Percentiles rank a stretch among this genome's conserved stretches.
phyloP scores from a whole-genome alignment of 2,113 vertebrate genomes.

The Ceuthmochares aereus region DNA sequence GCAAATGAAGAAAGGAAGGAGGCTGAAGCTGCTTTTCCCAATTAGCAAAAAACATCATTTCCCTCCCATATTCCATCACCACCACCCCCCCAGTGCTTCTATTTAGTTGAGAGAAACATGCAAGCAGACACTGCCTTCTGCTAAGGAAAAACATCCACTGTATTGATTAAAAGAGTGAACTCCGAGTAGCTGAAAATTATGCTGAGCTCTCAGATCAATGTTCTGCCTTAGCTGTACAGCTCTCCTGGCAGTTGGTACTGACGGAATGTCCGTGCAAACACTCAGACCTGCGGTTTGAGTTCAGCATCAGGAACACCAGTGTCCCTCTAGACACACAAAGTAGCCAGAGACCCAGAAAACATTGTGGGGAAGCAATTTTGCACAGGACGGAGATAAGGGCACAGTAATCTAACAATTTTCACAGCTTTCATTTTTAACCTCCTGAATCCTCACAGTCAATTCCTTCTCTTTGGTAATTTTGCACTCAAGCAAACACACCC shows the following conservation, averaged over 20 bases:
- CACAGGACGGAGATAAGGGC: not conserved
- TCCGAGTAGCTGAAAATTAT: not conserved
- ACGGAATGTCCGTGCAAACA: not conserved
- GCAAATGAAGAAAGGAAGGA: not conserved
- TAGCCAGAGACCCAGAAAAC: not conserved
- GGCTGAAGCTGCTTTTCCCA: not conserved
- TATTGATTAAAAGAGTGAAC: not conserved
- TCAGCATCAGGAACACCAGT: not conserved
- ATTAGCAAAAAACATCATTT: not conserved
- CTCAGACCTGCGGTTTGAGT: rapidly evolving
- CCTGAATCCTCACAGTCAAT: not conserved
- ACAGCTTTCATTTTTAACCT: not conserved
- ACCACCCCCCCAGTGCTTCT: rapidly evolving
- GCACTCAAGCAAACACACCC: rapidly evolving
- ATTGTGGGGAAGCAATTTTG: not conserved
- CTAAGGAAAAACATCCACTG: not conserved
- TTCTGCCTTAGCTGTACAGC: not conserved
- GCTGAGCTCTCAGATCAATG: not conserved
- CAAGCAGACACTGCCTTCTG: not conserved
- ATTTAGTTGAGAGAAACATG: not conserved
- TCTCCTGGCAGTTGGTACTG: not conserved
- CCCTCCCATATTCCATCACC: not conserved
- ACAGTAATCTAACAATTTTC: not conserved
- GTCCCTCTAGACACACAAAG: not conserved
- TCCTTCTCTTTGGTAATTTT: not conserved